Conservation (phyloP, 2,113 vertebrate species). For the Cyphomyrus discorhynchus region DNA sequence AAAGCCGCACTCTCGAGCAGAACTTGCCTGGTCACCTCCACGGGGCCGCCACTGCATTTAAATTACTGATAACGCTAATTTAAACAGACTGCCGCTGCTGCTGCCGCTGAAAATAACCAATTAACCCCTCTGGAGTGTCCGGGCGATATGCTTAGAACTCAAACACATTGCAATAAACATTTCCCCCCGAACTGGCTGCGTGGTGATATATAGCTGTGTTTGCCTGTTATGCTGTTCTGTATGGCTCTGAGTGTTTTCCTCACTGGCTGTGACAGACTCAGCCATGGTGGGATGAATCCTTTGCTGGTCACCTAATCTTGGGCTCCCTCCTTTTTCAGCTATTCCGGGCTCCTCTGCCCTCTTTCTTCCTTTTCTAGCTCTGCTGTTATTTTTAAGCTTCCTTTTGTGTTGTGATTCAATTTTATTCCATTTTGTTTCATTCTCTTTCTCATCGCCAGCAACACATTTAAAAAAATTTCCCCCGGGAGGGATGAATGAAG, state of each 20-base stretch:
- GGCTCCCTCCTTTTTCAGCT: neutral
- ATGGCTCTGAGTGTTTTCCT: neutral
- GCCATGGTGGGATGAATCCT: neutral
- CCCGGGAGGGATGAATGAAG: neutral
- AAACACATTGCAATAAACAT: neutral
- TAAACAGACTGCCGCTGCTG: constrained; percentile 44
- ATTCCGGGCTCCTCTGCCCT: neutral
- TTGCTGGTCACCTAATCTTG: neutral
- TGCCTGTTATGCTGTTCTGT: neutral
- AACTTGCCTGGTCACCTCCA: constrained; percentile 34
- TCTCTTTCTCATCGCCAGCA: neutral
- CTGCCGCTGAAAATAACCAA: constrained; percentile 51
- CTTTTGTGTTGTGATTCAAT: neutral
- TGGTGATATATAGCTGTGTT: neutral
- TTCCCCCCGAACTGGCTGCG: neutral
- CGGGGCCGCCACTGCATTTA: constrained; percentile 36
- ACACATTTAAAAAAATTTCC: neutral
- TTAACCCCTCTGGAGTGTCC: constrained; percentile 39
- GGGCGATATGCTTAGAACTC: neutral
- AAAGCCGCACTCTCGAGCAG: constrained; percentile 35
- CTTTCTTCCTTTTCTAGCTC: neutral
- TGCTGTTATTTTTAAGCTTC: neutral
- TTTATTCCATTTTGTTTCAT: neutral
- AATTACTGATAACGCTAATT: constrained; percentile 49
- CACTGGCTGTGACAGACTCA: neutral